Percentiles rank a stretch among this genome's conserved stretches.
These are phyloP conservation scores for Hypselothyrea guttata DNA, from an alignment of 2,888 invertebrate species.

Conservation along the genomic window DNA sequence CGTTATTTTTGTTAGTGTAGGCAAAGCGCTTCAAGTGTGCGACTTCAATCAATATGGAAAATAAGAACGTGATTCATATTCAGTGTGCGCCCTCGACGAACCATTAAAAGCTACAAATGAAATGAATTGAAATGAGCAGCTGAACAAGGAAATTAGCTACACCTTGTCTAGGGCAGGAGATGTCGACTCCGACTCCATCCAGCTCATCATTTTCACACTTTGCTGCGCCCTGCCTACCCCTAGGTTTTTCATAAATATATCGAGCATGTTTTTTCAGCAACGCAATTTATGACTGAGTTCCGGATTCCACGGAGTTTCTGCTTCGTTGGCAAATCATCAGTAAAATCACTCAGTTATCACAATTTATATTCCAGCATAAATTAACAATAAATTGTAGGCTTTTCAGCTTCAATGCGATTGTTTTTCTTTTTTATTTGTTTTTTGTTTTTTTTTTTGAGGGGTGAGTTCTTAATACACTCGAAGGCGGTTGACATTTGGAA, in stretches of 20 bases:
- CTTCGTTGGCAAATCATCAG: constrained; percentile 18
- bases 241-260: too few species aligned
- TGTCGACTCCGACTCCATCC: constrained; percentile 29
- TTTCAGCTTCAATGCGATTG: constrained; percentile 17
- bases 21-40: too few species aligned
- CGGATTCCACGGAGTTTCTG: constrained; percentile 6
- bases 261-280: too few species aligned
- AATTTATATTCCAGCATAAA: constrained; percentile 27
- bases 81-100: constrained; percentile 56
- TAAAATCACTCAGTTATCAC: constrained; percentile 11
- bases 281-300: constrained; percentile 31
- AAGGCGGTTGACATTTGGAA: constrained; percentile 6
- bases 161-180: constrained; percentile 37
- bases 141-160: constrained; percentile 64
- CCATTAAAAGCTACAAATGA: constrained; percentile 53
- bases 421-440: neutral
- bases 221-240: too few species aligned
- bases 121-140: constrained; percentile 55
- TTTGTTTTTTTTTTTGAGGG: neutral
- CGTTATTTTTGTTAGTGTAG: too few species aligned
- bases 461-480: constrained; percentile 1
- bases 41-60: constrained; percentile 69
- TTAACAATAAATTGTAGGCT: constrained; percentile 25
- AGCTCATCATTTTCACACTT: too few species aligned
- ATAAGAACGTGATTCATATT: constrained; percentile 64